These are phyloP conservation scores for Archocentrus centrarchus DNA, from an alignment of 2,113 vertebrate genomes.

Conservation along the genomic window DNA sequence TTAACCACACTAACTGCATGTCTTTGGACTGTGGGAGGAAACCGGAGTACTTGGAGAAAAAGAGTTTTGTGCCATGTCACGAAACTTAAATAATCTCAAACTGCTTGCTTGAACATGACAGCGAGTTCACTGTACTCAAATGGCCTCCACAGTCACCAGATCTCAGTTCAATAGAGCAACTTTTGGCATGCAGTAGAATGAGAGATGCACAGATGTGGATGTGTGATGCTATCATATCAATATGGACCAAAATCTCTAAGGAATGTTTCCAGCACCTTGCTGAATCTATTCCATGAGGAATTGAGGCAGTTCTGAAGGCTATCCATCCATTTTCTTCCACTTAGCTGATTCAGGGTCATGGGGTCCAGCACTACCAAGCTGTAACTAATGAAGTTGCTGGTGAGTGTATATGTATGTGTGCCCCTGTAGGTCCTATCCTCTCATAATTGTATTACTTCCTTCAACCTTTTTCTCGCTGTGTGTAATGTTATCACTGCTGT, in stretches of 20 bases:
- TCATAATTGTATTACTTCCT: slow-evolving; percentile 12
- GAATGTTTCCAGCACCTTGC: neutral
- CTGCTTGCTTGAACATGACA: neutral
- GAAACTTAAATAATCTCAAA: neutral
- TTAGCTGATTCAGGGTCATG: too few species aligned
- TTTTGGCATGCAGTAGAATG: neutral
- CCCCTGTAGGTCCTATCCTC: neutral
- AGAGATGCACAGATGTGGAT: neutral
- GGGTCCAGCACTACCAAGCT: too few species aligned
- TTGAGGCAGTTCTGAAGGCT: too few species aligned
- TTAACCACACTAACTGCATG: too few species aligned
- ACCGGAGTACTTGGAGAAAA: too few species aligned
- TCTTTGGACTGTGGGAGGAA: too few species aligned
- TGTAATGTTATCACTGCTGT: neutral
- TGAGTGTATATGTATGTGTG: neutral
- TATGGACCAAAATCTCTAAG: neutral
- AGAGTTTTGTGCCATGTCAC: neutral
- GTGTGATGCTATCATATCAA: neutral
- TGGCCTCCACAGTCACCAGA: neutral
- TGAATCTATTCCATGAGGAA: neutral
- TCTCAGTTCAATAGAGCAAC: neutral
- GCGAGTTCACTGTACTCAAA: neutral
- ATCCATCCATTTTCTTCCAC: too few species aligned
- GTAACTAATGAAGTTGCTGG: neutral
- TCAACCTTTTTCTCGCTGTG: slow-evolving; percentile 15